Percentiles rank a stretch among this genome's conserved stretches.
Conservation (phyloP, 2,797 vertebrate genomes). For the Sebastiscus albofasciatus region DNA sequence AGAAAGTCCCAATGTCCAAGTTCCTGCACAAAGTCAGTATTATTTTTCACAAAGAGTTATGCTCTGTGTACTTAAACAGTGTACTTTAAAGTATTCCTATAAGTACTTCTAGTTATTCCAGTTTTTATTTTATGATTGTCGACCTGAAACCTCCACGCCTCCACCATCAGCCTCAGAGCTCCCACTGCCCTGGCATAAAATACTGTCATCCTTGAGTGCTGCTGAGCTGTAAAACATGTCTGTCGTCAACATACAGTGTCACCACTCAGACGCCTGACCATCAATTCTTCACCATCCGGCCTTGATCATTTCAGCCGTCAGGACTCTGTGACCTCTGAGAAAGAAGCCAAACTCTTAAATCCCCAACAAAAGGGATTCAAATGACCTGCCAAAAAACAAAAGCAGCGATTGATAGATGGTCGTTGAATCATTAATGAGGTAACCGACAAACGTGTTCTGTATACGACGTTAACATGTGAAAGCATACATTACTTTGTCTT, state of each 20-base stretch:
- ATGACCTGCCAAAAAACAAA: background rate
- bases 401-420: background rate
- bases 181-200: conserved; percentile 27
- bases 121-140: background rate
- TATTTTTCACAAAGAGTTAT: background rate
- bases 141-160: conserved; percentile 1
- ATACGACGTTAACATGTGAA: background rate
- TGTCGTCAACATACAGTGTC: conserved; percentile 11
- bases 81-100: background rate
- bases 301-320: conserved; percentile 31
- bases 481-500: background rate
- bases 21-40: background rate
- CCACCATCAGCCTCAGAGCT: background rate
- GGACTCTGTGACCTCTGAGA: conserved; percentile 23
- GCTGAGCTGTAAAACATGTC: conserved; percentile 53
- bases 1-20: background rate
- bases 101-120: background rate
- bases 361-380: background rate
- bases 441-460: background rate
- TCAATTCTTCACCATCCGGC: conserved; percentile 37
- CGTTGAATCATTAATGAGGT: background rate
- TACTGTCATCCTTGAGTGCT: conserved; percentile 46
- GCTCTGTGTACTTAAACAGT: background rate
- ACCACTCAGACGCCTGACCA: background rate
- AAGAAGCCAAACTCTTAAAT: background rate